Evolutionary conservation across 2,113 vertebrate species (phyloP), one percentile per base, ranked within the genome.

Genomic region (Muscicapa adusta): DNA sequence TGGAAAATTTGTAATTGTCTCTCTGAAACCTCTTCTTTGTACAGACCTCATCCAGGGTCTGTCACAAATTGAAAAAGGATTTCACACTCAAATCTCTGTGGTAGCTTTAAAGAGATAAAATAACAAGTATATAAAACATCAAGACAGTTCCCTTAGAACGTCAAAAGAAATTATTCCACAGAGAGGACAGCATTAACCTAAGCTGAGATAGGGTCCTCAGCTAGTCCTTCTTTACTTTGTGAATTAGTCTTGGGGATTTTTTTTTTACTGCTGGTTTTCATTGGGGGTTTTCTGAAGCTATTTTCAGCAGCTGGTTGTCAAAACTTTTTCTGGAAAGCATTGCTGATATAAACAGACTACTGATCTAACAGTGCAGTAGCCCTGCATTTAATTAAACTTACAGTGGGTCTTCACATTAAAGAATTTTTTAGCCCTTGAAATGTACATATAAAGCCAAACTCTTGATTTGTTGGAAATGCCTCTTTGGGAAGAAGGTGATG

Each of bases 181-280:
- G 60, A 72, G 51, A 77, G 16, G 20, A 24, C 58, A 66, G 78
- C 54, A 70, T 53, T 94, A 95, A 61, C 26, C 62, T 88, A 63
- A 94, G 43, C 56, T 74, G 75, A 66, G 85, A 73, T 10, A 62
- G 54, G 20, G 62, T 80, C 74, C 58, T 82, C 88, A 93, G 54
- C 56, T 47, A 29, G 45, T 82, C 78, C n/a, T 85, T 70, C 85
- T 88, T 75, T 63, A 75, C n/a, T 84, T 75, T 53, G 26, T 56
- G 48, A 86, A 92, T 95, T 95, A 71, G 92, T 93, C 83, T 88
- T 77, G 85, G 92, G 63, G 85, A 83, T 95, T 84, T 61, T 50
- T 50, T 53, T 87, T 75, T 63, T 19, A 43, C 54, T 92, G 51
- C 50, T 88, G 63, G 22, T n/a, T 91, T 89, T 93, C 75, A 62